phyloP scores from a whole-genome alignment of 2,113 vertebrate species.

The Donacobius atricapilla region DNA sequence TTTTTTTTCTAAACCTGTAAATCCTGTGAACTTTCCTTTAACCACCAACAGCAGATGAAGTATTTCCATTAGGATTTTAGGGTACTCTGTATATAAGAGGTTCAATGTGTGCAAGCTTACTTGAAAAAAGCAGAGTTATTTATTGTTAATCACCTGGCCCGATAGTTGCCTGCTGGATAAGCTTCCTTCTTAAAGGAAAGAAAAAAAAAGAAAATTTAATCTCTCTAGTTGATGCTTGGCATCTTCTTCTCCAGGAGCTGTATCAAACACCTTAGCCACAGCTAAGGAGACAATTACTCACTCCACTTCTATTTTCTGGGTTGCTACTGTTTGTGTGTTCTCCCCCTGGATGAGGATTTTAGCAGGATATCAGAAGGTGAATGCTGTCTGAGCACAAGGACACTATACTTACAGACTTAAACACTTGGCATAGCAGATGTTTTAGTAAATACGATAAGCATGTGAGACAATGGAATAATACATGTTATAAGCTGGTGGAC shows the following conservation, averaged over 20 bases:
- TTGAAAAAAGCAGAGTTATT: neutral
- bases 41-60: neutral
- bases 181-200: neutral
- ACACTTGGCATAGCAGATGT: neutral
- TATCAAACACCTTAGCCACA: neutral
- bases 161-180: neutral
- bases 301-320: neutral
- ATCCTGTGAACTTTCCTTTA: neutral
- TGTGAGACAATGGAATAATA: neutral
- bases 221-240: neutral
- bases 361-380: neutral
- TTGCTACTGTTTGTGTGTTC: neutral
- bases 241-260: neutral
- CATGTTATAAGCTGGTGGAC: neutral
- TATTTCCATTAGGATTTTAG: neutral
- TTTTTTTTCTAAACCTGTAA: neutral
- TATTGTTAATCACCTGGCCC: neutral
- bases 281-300: neutral
- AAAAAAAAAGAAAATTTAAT: neutral
- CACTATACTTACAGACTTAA: neutral
- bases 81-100: neutral
- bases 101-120: neutral
- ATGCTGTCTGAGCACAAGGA: neutral
- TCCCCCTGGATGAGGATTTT: neutral
- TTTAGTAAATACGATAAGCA: neutral